Percentiles rank a stretch among this genome's conserved stretches.
Conservation (phyloP, 1,140 invertebrate species). For the Hetaerina americana region DNA sequence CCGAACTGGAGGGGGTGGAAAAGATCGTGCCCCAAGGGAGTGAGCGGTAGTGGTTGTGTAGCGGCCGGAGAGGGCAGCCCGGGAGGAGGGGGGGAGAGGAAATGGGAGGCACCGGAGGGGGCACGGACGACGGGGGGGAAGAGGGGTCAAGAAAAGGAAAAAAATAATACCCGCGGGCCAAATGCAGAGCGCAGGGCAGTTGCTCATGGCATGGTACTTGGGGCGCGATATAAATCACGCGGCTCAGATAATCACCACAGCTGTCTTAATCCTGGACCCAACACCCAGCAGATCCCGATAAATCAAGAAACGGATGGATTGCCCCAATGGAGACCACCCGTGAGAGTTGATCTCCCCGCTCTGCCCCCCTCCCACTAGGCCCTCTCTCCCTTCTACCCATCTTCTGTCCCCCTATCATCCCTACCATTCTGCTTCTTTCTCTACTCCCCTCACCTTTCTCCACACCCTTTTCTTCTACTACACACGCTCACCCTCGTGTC, state of each 20-base stretch:
- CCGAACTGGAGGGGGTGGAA: no score
- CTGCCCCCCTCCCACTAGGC: neutral
- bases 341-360: neutral
- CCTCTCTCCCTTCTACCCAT: no score
- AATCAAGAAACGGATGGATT: neutral
- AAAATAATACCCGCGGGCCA: neutral
- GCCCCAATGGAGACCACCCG: neutral
- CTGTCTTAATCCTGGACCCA: neutral
- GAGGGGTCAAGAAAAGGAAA: no score
- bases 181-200: neutral
- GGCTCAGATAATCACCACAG: neutral
- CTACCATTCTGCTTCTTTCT: no score
- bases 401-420: no score
- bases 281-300: neutral
- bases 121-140: neutral
- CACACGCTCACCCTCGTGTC: no score
- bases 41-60: no score
- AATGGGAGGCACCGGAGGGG: no score
- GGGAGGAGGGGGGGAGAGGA: no score
- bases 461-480: neutral
- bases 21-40: no score
- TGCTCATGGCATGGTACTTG: neutral
- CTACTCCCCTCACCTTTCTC: neutral
- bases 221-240: neutral
- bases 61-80: no score